Conservation (phyloP, 2,888 invertebrate genomes). For the Chironomus riparius region DNA sequence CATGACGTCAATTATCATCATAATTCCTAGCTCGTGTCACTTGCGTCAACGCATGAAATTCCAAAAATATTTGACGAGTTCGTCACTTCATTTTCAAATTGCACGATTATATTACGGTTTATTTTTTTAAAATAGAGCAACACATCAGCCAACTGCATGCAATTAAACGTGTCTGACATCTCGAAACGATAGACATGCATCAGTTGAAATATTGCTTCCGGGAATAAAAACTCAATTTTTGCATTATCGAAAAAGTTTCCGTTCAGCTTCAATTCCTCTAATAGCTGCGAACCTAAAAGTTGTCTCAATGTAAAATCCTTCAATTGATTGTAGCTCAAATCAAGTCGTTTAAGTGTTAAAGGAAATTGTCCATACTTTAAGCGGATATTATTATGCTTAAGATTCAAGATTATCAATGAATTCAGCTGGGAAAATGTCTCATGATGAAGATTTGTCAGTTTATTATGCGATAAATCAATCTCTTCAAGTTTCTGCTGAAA, state of each 20-base stretch:
- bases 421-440: constrained; percentile 16
- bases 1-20: neutral
- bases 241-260: constrained; percentile 6
- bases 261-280: constrained; percentile 19
- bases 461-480: constrained; percentile 16
- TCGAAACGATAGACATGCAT: constrained; percentile 20
- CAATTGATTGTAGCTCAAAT: constrained; percentile 8
- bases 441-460: neutral
- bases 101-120: constrained; percentile 8
- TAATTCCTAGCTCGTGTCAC: neutral
- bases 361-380: constrained; percentile 14
- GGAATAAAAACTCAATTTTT: neutral
- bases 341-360: constrained; percentile 2
- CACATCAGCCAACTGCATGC: neutral
- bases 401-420: constrained; percentile 5
- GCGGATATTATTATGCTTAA: neutral
- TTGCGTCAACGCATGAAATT: constrained; percentile 6
- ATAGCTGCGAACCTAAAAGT: constrained; percentile 3
- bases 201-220: constrained; percentile 18
- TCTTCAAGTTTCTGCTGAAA: constrained; percentile 16
- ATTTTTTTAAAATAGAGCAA: neutral
- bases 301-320: neutral
- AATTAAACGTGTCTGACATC: constrained; percentile 7
- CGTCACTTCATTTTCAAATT: constrained; percentile 5
- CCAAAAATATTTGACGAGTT: constrained; percentile 15